Evolutionary conservation across 2,113 vertebrate species (phyloP).

Genomic region (Prunella himalayana): DNA sequence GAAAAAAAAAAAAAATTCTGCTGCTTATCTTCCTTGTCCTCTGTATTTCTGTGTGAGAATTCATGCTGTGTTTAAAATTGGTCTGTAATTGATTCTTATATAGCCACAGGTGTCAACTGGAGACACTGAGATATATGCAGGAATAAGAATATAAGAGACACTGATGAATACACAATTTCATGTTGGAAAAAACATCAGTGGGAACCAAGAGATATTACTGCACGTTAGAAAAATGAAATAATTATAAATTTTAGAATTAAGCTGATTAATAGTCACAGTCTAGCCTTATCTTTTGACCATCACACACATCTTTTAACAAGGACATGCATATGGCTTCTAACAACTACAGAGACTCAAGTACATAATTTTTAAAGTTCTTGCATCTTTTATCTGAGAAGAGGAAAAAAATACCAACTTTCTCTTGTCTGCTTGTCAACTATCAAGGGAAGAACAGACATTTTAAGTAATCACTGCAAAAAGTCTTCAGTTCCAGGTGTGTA

Average conservation of each 20-base stretch:
- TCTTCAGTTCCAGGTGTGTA: background rate
- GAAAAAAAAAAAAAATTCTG: background rate
- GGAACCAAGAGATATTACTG: background rate
- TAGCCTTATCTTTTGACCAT: background rate
- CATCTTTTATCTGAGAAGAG: background rate
- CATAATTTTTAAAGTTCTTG: background rate
- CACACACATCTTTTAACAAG: background rate
- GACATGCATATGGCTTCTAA: background rate
- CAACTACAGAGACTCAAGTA: background rate
- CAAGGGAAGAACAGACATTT: background rate
- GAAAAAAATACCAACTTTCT: background rate
- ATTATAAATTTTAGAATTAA: background rate
- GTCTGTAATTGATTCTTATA: slow-evolving; percentile 37
- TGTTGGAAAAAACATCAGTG: background rate
- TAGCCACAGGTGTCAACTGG: slow-evolving; percentile 10
- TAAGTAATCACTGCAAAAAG: background rate
- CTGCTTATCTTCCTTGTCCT: background rate
- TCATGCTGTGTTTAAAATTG: slow-evolving; percentile 16
- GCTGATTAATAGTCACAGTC: background rate
- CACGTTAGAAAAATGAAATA: background rate
- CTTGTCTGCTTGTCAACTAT: background rate
- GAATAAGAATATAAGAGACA: background rate
- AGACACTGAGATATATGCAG: background rate
- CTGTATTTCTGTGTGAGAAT: background rate
- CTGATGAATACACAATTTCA: background rate